Percentiles rank a stretch among this genome's conserved stretches.
Conservation (phyloP, 2,797 vertebrate genomes). For the Chloroceryle amazona region DNA sequence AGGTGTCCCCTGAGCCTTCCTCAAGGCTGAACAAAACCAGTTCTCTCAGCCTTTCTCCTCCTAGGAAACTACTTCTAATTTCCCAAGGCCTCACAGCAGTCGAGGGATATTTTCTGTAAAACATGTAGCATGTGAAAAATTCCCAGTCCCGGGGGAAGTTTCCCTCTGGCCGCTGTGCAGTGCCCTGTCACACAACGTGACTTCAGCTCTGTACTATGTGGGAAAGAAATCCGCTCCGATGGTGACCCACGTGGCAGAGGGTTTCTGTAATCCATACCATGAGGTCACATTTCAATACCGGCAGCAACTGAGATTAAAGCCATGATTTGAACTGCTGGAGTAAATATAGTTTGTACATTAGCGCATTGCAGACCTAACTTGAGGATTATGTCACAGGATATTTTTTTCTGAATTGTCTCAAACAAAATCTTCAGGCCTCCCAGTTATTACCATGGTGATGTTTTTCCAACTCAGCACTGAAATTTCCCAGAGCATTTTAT, state of each 20-base stretch:
- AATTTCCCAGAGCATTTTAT: constrained; percentile 60
- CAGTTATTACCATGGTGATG: constrained; percentile 72
- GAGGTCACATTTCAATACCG: constrained; percentile 35
- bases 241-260: not conserved
- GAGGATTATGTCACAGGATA: constrained; percentile 37
- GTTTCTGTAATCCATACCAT: constrained; percentile 37
- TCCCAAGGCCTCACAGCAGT: not conserved
- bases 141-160: not conserved
- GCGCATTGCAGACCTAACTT: not conserved
- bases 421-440: constrained; percentile 44
- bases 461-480: constrained; percentile 35
- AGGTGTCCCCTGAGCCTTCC: not conserved
- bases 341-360: constrained; percentile 59
- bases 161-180: not conserved
- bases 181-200: not conserved
- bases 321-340: constrained; percentile 31
- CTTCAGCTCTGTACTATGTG: constrained; percentile 29
- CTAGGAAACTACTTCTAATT: not conserved
- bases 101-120: not conserved
- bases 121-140: not conserved
- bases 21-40: not conserved
- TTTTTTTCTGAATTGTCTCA: constrained; percentile 49
- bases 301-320: constrained; percentile 43
- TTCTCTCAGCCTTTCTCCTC: not conserved
- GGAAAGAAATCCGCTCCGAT: not conserved